Base-by-base conservation (phyloP, 1,140 invertebrate genomes). In the Helicorthomorpha holstii region DNA sequence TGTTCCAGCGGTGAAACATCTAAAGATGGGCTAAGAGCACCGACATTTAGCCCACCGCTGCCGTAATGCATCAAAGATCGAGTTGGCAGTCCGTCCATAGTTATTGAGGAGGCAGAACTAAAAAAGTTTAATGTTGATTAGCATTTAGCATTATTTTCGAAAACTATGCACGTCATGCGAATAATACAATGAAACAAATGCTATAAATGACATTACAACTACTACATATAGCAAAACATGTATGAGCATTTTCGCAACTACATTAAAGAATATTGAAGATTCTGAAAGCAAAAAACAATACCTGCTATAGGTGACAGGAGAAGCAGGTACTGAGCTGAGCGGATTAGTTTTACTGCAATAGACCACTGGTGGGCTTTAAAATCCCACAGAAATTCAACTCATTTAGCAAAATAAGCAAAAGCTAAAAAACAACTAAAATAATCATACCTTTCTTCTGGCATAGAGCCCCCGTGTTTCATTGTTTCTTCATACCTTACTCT, bases 221-320 rank as follows among this genome's bases (percentile, higher is more conserved):
- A n/a, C n/a, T n/a, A n/a, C n/a, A n/a, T n/a, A n/a, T n/a, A n/a
- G n/a, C n/a, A n/a, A n/a, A n/a, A n/a, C n/a, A n/a, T n/a, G n/a
- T n/a, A n/a, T n/a, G n/a, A n/a, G n/a, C n/a, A n/a, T n/a, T n/a
- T n/a, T n/a, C n/a, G n/a, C n/a, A n/a, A n/a, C n/a, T n/a, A n/a
- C n/a, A n/a, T n/a, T n/a, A n/a, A n/a, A n/a, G n/a, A n/a, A n/a
- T n/a, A n/a, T n/a, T n/a, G n/a, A n/a, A n/a, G n/a, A n/a, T n/a
- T n/a, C n/a, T n/a, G n/a, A n/a, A n/a, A n/a, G 16, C 7, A 34
- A 34, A 16, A 7, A 34, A 16, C 16, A 7, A 7, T 34, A 34
- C 29, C 29, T 34, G 29, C 29, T 34, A 34, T 34, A 34, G 58
- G 77, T 75, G 68, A 82, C 82, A 63, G 80, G 80, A 63, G 80